Conservation (phyloP, 2,797 vertebrate genomes). For the Argya squamiceps region DNA sequence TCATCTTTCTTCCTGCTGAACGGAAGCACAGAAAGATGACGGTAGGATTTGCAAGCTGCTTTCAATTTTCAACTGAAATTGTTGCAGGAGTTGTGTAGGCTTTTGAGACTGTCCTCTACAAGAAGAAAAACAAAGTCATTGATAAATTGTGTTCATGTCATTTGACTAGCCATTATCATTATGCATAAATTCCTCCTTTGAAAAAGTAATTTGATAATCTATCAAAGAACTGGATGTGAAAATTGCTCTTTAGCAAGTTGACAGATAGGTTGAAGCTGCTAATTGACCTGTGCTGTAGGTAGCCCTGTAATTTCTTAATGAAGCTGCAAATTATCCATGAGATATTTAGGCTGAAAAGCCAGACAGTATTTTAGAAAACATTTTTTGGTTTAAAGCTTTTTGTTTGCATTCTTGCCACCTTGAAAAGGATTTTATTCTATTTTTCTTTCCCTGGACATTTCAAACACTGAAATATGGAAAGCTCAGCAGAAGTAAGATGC, state of each 20-base stretch:
- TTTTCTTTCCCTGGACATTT: background rate
- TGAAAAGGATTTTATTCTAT: background rate
- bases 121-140: background rate
- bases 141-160: background rate
- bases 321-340: background rate
- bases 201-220: constrained; percentile 5
- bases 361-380: background rate
- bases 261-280: background rate
- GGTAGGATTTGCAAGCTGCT: background rate
- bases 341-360: background rate
- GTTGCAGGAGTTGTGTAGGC: background rate
- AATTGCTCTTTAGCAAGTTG: background rate
- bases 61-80: background rate
- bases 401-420: background rate
- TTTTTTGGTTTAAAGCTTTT: background rate
- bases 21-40: background rate
- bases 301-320: background rate
- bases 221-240: constrained; percentile 27
- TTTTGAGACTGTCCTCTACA: background rate
- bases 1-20: background rate
- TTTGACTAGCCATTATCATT: background rate
- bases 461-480: background rate
- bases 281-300: background rate
- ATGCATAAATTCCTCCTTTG: background rate
- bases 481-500: background rate